Percentiles rank a stretch among this genome's conserved stretches.
phyloP scores from a whole-genome alignment of 2,113 vertebrate genomes.

The Drymodes brunneopygia region DNA sequence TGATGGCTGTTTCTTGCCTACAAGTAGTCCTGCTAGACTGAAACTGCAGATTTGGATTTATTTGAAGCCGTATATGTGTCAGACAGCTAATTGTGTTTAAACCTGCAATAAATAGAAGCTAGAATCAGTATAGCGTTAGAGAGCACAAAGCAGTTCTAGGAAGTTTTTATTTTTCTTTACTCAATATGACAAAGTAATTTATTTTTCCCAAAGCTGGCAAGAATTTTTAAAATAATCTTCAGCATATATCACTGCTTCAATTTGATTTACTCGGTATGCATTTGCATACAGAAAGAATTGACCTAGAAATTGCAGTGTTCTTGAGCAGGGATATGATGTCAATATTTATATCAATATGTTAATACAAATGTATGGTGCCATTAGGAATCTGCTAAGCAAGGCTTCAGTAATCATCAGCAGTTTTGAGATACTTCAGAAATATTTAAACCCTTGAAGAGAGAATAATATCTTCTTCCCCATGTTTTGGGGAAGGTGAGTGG shows the following conservation, averaged over 20 bases:
- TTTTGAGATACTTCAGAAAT: not conserved
- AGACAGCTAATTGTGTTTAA: not conserved
- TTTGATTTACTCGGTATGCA: not conserved
- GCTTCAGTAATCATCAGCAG: not conserved
- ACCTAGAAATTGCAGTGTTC: not conserved
- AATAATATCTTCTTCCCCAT: not conserved
- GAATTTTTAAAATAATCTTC: not conserved
- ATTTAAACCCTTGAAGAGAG: not conserved
- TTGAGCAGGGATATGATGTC: not conserved
- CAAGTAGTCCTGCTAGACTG: not conserved
- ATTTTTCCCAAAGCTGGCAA: not conserved
- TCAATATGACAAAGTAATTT: not conserved
- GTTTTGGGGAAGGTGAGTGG: not conserved
- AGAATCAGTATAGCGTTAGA: not conserved
- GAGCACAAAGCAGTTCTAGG: not conserved
- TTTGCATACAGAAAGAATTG: not conserved
- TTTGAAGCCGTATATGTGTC: not conserved
- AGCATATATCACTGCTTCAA: not conserved
- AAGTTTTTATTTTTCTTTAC: not conserved
- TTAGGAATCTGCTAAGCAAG: not conserved
- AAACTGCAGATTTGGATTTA: not conserved
- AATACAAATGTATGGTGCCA: not conserved
- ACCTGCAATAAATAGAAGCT: not conserved
- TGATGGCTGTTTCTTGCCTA: not conserved
- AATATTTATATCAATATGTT: not conserved